These are phyloP conservation scores for Meloe dianella DNA, from an alignment of 2,888 invertebrate species.

Conservation along the genomic window DNA sequence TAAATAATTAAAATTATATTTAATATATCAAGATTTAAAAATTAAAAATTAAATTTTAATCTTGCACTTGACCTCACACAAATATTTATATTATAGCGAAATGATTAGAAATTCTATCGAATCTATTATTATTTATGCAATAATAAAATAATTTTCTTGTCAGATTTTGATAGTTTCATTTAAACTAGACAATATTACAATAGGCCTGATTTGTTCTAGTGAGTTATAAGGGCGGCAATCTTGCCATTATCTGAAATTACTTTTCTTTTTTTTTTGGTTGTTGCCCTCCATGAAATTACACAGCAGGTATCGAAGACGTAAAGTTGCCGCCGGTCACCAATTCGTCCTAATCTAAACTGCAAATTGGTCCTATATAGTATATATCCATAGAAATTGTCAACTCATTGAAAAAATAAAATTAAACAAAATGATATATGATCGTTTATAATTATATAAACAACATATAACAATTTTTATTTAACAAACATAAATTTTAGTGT, in stretches of 20 bases:
- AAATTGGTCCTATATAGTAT: conserved; percentile 3
- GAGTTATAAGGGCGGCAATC: conserved; percentile 12
- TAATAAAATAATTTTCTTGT: neutral
- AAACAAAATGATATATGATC: neutral
- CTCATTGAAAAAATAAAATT: neutral
- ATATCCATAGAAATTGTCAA: conserved; percentile 6
- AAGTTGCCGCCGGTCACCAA: conserved; percentile 14
- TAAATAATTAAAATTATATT: neutral
- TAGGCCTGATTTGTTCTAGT: conserved; percentile 1
- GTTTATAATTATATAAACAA: neutral
- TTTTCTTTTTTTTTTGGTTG: conserved; percentile 6
- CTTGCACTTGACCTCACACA: neutral
- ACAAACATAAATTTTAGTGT: conserved; percentile 21
- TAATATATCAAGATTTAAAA: neutral
- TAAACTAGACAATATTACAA: neutral
- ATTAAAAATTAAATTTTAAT: conserved; percentile 1
- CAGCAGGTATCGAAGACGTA: conserved; percentile 16
- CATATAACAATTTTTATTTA: conserved; percentile 7
- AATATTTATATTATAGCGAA: neutral
- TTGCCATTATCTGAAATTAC: conserved; percentile 15
- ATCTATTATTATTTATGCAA: neutral
- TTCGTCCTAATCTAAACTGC: conserved; percentile 8
- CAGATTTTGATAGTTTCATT: conserved; percentile 5
- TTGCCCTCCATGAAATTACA: conserved; percentile 14
- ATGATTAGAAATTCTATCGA: neutral